Evolutionary conservation across 2,888 invertebrate species (phyloP).

Genomic region (Lochmaea capreae): DNA sequence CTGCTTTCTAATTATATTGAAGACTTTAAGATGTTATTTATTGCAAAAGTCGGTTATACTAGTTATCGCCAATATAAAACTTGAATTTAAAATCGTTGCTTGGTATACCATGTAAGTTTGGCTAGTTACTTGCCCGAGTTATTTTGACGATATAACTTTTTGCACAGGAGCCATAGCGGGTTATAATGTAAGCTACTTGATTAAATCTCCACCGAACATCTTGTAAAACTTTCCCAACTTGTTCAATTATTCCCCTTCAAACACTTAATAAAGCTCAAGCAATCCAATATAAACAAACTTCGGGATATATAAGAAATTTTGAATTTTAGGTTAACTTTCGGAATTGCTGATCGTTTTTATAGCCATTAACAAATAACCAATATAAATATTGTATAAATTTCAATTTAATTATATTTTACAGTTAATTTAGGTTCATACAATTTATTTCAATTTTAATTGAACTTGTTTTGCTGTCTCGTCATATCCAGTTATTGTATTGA

Average conservation of each 20-base stretch:
- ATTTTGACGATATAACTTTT: slow-evolving; percentile 41
- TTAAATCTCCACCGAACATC: slow-evolving; percentile 49
- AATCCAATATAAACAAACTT: slow-evolving; percentile 43
- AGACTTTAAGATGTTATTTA: slow-evolving; percentile 26
- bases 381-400: no score
- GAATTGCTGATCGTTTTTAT: no score
- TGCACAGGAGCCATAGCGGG: slow-evolving; percentile 26
- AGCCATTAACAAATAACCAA: no score
- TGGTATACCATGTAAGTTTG: slow-evolving; percentile 7
- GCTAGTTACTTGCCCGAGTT: slow-evolving; percentile 19
- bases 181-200: slow-evolving; percentile 48
- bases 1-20: slow-evolving; percentile 27
- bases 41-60: slow-evolving; percentile 26
- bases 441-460: no score
- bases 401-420: no score
- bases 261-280: slow-evolving; percentile 46
- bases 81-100: slow-evolving; percentile 28
- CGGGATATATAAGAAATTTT: slow-evolving; percentile 28
- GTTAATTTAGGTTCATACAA: no score
- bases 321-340: slow-evolving; percentile 14
- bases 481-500: no score
- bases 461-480: no score
- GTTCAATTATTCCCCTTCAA: slow-evolving; percentile 48
- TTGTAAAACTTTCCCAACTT: slow-evolving; percentile 47
- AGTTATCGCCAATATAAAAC: slow-evolving; percentile 33